Evolutionary conservation across 1,140 invertebrate genomes (phyloP).

Genomic region (Drosophila watanabei): DNA sequence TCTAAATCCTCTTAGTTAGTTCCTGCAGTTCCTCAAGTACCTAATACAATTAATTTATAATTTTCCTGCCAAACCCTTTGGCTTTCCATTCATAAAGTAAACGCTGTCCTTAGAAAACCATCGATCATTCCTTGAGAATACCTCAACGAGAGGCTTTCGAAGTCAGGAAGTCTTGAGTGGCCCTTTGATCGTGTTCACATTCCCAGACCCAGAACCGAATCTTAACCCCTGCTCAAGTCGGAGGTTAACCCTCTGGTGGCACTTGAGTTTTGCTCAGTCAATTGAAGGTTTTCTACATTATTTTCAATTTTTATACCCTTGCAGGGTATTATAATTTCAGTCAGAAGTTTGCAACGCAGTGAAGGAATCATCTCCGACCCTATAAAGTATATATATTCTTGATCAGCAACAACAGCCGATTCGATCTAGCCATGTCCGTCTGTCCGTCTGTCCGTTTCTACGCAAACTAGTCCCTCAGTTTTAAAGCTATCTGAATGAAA

Average conservation of each 20-base stretch:
- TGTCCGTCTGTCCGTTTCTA: no score
- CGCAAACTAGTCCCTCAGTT: no score
- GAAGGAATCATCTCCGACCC: no score
- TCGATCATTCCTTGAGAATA: slow-evolving; percentile 17
- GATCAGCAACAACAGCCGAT: no score
- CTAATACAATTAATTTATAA: slow-evolving; percentile 9
- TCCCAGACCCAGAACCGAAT: slow-evolving; percentile 15
- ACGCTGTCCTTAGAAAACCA: slow-evolving; percentile 16
- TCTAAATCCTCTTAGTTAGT: neutral
- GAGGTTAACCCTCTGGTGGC: slow-evolving; percentile 38
- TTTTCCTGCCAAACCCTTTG: neutral
- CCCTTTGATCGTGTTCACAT: slow-evolving; percentile 36
- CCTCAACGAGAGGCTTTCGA: slow-evolving; percentile 19
- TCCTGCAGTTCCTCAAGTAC: neutral
- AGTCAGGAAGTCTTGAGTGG: slow-evolving; percentile 48
- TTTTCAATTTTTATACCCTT: neutral
- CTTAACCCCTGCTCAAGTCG: slow-evolving; percentile 19
- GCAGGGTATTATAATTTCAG: no score
- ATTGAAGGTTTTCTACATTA: slow-evolving; percentile 46
- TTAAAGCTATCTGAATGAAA: no score
- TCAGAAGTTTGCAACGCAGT: no score
- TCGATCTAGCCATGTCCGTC: no score
- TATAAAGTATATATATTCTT: no score
- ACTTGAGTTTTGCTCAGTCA: slow-evolving; percentile 71
- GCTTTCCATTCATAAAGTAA: slow-evolving; percentile 15